Conservation (phyloP, 2,888 invertebrate genomes). For the Limnephilus auricula region DNA sequence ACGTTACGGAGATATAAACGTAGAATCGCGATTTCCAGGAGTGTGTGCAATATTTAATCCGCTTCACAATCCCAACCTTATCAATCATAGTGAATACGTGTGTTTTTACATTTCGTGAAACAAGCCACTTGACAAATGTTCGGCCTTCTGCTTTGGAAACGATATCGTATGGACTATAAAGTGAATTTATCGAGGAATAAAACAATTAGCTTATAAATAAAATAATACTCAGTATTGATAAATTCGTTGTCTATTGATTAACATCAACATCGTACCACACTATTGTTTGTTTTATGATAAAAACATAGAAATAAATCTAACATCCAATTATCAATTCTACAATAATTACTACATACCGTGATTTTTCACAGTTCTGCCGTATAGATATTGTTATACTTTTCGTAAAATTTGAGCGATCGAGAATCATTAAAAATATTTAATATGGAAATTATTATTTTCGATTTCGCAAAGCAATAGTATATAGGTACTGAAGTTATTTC, state of each 20-base stretch:
- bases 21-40: not conserved
- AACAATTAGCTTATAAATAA: too few species aligned
- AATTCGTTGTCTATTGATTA: too few species aligned
- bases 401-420: not conserved
- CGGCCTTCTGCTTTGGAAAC: not conserved
- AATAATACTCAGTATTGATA: too few species aligned
- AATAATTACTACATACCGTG: not conserved
- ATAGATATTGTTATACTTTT: not conserved
- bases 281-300: too few species aligned
- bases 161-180: not conserved
- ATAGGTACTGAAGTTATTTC: not conserved
- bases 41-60: not conserved
- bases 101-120: not conserved
- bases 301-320: too few species aligned
- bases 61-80: not conserved
- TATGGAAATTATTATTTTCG: not conserved
- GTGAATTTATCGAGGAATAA: not conserved
- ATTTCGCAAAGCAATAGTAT: not conserved
- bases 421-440: not conserved
- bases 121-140: not conserved
- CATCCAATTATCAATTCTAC: not conserved
- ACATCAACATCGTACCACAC: too few species aligned
- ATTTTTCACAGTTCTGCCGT: not conserved
- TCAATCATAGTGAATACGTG: not conserved
- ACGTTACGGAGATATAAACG: not conserved